A percentile compares a stretch with the other conserved stretches of the same genome.
These are phyloP conservation scores for Drosophila arizonae DNA, from an alignment of 1,140 invertebrate species.

Conservation along the genomic window DNA sequence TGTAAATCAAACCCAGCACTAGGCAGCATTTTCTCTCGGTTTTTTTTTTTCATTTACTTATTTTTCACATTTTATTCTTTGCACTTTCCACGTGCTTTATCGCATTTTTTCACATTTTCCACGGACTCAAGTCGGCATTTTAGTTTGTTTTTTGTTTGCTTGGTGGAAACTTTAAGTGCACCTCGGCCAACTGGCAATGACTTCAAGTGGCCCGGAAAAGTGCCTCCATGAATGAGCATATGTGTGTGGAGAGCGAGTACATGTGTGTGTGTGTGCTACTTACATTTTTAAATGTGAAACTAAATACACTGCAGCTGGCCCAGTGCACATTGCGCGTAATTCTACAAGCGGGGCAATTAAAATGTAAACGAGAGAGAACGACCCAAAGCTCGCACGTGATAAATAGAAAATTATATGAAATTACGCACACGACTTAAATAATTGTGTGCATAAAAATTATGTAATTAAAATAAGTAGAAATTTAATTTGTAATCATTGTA, in stretches of 20 bases:
- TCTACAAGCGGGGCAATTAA: constrained; percentile 39
- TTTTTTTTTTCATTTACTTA: neutral
- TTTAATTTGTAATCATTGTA: too few species aligned
- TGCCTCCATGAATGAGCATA: constrained; percentile 12
- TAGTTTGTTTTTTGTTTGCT: constrained; percentile 33
- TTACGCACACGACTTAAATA: neutral
- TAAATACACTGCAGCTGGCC: constrained; percentile 43
- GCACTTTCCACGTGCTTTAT: constrained; percentile 34
- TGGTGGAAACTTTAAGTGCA: constrained; percentile 48
- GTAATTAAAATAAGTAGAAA: too few species aligned
- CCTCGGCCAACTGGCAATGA: constrained; percentile 44
- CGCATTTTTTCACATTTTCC: constrained; percentile 33
- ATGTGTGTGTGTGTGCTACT: constrained; percentile 27
- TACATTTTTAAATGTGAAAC: constrained; percentile 64
- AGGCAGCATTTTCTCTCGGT: neutral
- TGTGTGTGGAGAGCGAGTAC: constrained; percentile 2
- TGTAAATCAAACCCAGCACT: constrained; percentile 30
- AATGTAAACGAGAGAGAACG: constrained; percentile 26
- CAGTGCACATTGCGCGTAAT: constrained; percentile 18
- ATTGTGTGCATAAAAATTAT: too few species aligned
- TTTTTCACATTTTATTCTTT: constrained; percentile 27
- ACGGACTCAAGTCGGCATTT: constrained; percentile 36
- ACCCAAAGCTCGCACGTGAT: constrained; percentile 6
- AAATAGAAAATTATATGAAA: neutral
- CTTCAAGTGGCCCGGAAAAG: constrained; percentile 37